These are phyloP conservation scores for Mico argentatus DNA, from an alignment of 2,797 vertebrate species.

Conservation along the genomic window DNA sequence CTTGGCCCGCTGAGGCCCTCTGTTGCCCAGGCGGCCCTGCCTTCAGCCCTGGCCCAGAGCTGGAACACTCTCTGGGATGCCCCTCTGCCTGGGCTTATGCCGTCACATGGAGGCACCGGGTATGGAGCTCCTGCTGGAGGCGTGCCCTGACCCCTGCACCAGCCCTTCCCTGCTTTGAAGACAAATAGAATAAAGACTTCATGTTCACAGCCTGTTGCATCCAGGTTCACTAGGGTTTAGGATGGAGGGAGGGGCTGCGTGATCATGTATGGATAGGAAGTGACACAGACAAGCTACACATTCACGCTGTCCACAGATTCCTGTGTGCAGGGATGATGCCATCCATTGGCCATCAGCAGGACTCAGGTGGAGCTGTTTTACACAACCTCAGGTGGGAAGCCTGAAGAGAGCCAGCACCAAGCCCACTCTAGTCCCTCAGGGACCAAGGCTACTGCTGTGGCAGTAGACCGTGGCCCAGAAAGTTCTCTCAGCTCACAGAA, in stretches of 20 bases:
- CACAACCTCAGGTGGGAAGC: background rate
- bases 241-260: background rate
- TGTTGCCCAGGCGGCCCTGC: background rate
- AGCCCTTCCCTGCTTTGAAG: conserved; percentile 44
- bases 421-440: background rate
- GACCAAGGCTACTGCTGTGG: background rate
- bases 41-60: background rate
- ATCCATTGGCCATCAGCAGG: background rate
- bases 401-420: background rate
- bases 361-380: background rate
- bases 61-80: background rate
- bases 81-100: background rate
- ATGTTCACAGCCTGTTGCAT: background rate
- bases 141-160: background rate
- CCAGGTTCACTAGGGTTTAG: conserved; percentile 8
- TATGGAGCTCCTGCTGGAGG: fast-evolving
- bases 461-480: background rate
- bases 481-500: background rate
- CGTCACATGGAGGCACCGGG: background rate
- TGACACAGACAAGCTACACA: background rate
- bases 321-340: background rate
- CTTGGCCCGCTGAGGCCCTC: conserved; percentile 87
- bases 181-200: conserved; percentile 71
- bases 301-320: background rate
- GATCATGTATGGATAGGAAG: conserved; percentile 1